Evolutionary conservation across 1,140 invertebrate genomes (phyloP).

Genomic region (Drosophila nasuta): DNA sequence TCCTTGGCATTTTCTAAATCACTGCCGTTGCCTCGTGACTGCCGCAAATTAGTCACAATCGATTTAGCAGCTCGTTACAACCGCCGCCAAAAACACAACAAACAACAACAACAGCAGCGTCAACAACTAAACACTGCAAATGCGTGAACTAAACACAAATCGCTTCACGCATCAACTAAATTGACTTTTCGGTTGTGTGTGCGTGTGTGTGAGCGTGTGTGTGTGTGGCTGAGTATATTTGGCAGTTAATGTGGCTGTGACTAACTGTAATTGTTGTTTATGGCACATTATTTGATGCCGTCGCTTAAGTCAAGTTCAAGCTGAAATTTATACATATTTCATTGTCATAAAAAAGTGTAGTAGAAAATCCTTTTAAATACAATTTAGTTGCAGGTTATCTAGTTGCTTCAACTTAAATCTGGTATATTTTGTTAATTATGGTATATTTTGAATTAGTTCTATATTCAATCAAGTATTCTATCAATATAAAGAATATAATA

Average conservation of each 20-base stretch:
- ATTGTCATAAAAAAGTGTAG: background rate
- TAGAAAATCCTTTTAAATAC: background rate
- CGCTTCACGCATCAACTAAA: conserved; percentile 76
- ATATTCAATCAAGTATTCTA: no score
- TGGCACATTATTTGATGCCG: conserved; percentile 17
- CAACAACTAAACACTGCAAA: conserved; percentile 59
- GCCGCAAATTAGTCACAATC: conserved; percentile 81
- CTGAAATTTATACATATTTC: background rate
- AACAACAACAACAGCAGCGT: background rate
- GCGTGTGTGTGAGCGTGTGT: conserved; percentile 15
- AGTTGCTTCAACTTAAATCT: no score
- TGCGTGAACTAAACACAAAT: conserved; percentile 60
- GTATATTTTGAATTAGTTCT: no score
- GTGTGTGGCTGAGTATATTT: conserved; percentile 21
- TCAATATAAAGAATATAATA: no score
- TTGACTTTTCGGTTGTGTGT: conserved; percentile 51
- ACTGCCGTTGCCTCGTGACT: conserved; percentile 55
- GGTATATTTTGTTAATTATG: no score
- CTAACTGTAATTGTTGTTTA: conserved; percentile 49
- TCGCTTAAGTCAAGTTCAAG: background rate
- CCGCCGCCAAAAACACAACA: conserved; percentile 70
- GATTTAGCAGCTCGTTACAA: conserved; percentile 76
- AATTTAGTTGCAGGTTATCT: background rate
- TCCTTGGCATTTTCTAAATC: conserved; percentile 59
- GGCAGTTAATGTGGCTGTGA: conserved; percentile 39